phyloP scores from a whole-genome alignment of 1,140 invertebrate genomes.

The Nebria ingens region DNA sequence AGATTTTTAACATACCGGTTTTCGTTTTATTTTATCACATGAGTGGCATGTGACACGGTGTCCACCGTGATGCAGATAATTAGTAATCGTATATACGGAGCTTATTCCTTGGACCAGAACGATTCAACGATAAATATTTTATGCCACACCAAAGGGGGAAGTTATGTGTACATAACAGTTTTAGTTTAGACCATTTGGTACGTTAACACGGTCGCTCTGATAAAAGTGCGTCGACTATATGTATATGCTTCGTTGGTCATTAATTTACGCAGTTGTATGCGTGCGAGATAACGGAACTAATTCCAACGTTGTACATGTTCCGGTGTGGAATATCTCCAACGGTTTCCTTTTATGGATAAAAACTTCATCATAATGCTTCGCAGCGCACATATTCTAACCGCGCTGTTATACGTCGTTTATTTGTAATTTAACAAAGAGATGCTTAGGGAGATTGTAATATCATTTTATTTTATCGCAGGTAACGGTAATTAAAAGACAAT shows the following conservation, averaged over 20 bases:
- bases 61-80: background rate
- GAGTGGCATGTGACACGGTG: background rate
- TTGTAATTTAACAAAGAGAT: too few relatives aligned
- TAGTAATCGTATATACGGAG: background rate
- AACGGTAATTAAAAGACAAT: too few relatives aligned
- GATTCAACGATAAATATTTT: conserved; percentile 2
- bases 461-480: too few relatives aligned
- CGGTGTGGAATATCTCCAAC: background rate
- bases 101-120: conserved; percentile 4
- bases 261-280: background rate
- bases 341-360: background rate
- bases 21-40: conserved; percentile 5
- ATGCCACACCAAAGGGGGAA: background rate
- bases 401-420: too few relatives aligned
- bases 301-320: background rate
- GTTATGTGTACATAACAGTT: conserved; percentile 9
- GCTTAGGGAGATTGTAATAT: too few relatives aligned
- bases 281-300: conserved; percentile 1
- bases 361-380: too few relatives aligned
- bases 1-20: conserved; percentile 2
- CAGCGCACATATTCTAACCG: too few relatives aligned
- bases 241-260: background rate
- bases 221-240: conserved; percentile 4
- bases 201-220: background rate
- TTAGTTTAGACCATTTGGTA: conserved; percentile 6